These are phyloP conservation scores for Philereme vetulata DNA, from an alignment of 2,888 invertebrate species.

Conservation along the genomic window DNA sequence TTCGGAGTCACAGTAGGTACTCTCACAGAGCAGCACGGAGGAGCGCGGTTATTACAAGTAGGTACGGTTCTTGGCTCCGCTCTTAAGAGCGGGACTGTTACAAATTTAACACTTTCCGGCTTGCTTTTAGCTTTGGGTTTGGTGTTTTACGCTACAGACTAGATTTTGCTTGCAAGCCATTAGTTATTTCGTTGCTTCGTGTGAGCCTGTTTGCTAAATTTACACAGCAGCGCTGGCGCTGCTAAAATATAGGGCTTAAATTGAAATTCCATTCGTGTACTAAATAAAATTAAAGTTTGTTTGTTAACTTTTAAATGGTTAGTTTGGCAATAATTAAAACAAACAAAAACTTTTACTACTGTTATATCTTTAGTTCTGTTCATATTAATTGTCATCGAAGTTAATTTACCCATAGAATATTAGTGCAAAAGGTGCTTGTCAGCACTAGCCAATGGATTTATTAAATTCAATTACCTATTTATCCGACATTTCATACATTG, in stretches of 20 bases:
- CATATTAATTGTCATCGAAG: no score
- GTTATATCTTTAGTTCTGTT: no score
- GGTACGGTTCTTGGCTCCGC: slow-evolving; percentile 33
- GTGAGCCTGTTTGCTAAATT: slow-evolving; percentile 15
- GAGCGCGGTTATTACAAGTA: slow-evolving; percentile 37
- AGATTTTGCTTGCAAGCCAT: slow-evolving; percentile 11
- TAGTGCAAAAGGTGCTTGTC: slow-evolving; percentile 3
- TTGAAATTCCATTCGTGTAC: slow-evolving; percentile 12
- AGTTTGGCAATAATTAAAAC: no score
- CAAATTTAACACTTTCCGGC: slow-evolving; percentile 54
- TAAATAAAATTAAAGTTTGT: slow-evolving; percentile 2
- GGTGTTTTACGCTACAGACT: slow-evolving; percentile 19
- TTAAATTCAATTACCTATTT: no score
- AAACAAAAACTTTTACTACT: no score
- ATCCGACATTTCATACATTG: no score
- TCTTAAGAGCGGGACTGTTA: slow-evolving; percentile 44
- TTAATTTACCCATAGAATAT: no score
- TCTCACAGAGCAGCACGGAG: slow-evolving; percentile 13
- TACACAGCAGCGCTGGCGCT: slow-evolving; percentile 1
- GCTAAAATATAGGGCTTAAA: slow-evolving; percentile 15
- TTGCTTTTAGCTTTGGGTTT: slow-evolving; percentile 43
- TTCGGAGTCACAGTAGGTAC: slow-evolving; percentile 30
- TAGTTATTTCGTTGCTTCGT: slow-evolving; percentile 19
- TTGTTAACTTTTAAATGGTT: no score
- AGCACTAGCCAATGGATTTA: slow-evolving; percentile 20